Conservation (phyloP, 2,888 invertebrate genomes). For the Agrochola lychnidis region DNA sequence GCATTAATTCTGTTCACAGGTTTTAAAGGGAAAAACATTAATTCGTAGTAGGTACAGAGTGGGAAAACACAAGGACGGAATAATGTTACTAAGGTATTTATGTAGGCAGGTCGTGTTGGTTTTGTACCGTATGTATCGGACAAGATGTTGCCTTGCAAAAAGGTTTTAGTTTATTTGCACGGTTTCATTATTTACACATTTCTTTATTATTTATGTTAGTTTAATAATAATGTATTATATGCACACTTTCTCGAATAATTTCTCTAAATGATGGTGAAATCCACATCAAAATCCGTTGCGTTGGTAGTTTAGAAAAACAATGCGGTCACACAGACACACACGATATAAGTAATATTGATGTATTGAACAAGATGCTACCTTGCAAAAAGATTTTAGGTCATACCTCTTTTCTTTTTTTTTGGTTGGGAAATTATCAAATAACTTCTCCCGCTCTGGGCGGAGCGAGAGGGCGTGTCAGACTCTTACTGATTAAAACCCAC, state of each 20-base stretch:
- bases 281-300: neutral
- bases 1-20: slow-evolving; percentile 37
- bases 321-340: neutral
- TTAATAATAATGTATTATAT: neutral
- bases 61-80: slow-evolving; percentile 30
- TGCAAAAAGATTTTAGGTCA: neutral
- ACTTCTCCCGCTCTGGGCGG: too few species aligned
- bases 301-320: neutral
- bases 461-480: too few species aligned
- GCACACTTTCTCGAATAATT: neutral
- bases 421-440: too few species aligned
- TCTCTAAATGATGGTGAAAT: neutral
- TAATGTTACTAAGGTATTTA: slow-evolving; percentile 21
- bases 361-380: neutral
- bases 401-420: too few species aligned
- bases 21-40: slow-evolving; percentile 38
- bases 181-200: too few species aligned
- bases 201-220: neutral
- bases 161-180: neutral
- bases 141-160: slow-evolving; percentile 16
- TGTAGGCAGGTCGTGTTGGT: slow-evolving; percentile 10
- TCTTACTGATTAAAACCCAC: too few species aligned
- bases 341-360: neutral
- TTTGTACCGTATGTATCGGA: neutral
- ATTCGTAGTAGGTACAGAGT: slow-evolving; percentile 15